phyloP scores from a whole-genome alignment of 2,113 vertebrate species.

The Polypterus senegalus region DNA sequence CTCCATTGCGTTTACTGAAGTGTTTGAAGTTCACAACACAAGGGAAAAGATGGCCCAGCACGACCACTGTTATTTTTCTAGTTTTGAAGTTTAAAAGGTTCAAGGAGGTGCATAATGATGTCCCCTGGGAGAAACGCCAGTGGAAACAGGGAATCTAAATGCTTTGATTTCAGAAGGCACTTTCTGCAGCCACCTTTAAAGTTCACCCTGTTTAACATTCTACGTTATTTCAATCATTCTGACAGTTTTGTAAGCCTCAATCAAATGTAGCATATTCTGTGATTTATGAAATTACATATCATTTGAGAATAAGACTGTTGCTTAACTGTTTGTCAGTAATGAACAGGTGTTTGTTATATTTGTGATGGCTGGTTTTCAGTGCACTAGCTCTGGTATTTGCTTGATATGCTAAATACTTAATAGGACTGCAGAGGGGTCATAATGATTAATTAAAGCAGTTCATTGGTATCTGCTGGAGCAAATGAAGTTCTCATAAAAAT shows the following conservation, averaged over 20 bases:
- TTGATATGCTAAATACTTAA: no score
- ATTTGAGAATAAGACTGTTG: not conserved
- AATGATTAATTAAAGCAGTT: no score
- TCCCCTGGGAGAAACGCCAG: not conserved
- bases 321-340: not conserved
- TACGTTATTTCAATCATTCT: not conserved
- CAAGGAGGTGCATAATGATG: constrained; percentile 1
- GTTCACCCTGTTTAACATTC: not conserved
- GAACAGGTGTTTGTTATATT: no score
- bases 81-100: constrained; percentile 7
- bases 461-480: no score
- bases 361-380: no score
- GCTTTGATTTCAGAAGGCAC: constrained; percentile 6
- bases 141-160: not conserved
- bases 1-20: constrained; percentile 1
- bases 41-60: not conserved
- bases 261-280: not conserved
- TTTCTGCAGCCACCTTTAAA: not conserved
- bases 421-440: no score
- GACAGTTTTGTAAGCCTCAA: not conserved
- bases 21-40: constrained; percentile 1
- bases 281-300: not conserved
- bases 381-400: no score
- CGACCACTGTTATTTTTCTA: constrained; percentile 1
- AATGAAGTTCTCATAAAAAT: no score